Base-by-base conservation (phyloP, 2,888 invertebrate species). In the Anticlea derivata region DNA sequence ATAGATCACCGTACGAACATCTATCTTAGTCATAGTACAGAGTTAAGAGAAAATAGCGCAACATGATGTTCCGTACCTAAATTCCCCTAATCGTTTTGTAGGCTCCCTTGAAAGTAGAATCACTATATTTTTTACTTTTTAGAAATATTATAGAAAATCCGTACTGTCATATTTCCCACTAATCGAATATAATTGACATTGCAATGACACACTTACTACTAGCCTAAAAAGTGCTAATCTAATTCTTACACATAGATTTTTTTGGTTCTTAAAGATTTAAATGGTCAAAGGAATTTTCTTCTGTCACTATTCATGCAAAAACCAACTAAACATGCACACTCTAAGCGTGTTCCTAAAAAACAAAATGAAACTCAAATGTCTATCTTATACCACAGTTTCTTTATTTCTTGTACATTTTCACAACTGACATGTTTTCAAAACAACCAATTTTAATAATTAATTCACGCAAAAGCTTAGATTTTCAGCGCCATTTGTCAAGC, bases 151-250 rank as follows among this genome's bases (percentile, higher is more conserved):
- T 87, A 86, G 84, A 87, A 87, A 87, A 84, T 78, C 75, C 83
- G 63, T 84, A 81, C 79, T 76, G 83, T 77, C 78, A 78, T 78
- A 77, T 73, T 78, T 77, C 76, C 68, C 77, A 81, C 89, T 90
- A 90, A 82, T 88, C 83, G 80, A 86, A 90, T 89, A 90, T 90
- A 90, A 90, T 90, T 90, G 89, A 90, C 89, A 84, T 87, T 79
- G 86, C 87, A 79, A 86, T 86, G 84, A 87, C 85, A 87, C 85
- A 83, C 86, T 86, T 86, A 88, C 87, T 89, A 86, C 82, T 87
- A 89, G 76, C 80, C 86, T 88, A 86, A 75, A 80, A 68, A 80
- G 82, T 86, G 87, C 87, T 88, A 88, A 78, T 78, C 83, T 86
- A 85, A 78, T 70, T 70, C 86, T 86, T 87, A 87, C 65, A 82